Percentiles rank a stretch among this genome's conserved stretches.
Evolutionary conservation across 2,888 invertebrate species (phyloP).

Genomic region (Nemoura dubitans): DNA sequence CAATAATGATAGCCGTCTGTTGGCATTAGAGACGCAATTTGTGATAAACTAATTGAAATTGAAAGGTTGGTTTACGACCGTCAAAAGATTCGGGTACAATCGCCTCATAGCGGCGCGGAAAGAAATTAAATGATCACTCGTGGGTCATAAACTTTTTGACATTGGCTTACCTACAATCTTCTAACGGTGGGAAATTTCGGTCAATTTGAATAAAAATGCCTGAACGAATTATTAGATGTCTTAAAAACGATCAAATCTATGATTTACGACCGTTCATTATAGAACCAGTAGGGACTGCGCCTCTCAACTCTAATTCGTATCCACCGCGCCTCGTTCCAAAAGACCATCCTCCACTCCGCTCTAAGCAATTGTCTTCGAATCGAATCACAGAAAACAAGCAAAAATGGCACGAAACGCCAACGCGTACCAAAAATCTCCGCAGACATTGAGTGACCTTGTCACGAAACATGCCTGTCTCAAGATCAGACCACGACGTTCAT

Average conservation of each 20-base stretch:
- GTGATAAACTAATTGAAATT: background rate
- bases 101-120: no score
- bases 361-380: background rate
- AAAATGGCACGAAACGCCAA: background rate
- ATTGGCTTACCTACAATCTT: background rate
- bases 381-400: background rate
- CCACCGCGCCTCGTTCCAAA: background rate
- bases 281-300: background rate
- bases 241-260: slow-evolving; percentile 7
- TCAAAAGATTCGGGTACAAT: background rate
- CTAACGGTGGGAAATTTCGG: background rate
- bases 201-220: background rate
- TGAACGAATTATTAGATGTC: background rate
- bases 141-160: background rate
- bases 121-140: background rate
- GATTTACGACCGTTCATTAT: background rate
- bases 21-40: background rate
- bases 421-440: background rate
- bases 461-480: background rate
- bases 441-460: background rate
- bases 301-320: background rate
- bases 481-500: background rate
- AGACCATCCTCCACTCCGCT: background rate
- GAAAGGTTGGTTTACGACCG: background rate
- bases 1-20: background rate